A percentile compares a stretch with the other conserved stretches of the same genome.
Evolutionary conservation across 2,888 invertebrate species (phyloP).

Genomic region (Melieria picta): DNA sequence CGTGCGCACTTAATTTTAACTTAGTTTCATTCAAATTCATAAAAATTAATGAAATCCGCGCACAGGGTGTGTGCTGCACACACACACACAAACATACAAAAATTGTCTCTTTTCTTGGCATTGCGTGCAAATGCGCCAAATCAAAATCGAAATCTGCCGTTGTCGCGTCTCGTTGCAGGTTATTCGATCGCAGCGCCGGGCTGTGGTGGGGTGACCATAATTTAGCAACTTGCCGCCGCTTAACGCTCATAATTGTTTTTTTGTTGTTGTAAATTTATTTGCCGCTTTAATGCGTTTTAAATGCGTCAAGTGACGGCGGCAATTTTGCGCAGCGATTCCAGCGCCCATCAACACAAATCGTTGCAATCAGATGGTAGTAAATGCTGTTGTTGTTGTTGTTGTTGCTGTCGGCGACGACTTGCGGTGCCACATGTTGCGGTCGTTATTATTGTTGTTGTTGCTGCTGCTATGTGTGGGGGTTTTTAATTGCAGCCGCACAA

Average conservation of each 20-base stretch:
- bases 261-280: constrained; percentile 13
- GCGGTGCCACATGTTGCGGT: constrained; percentile 20
- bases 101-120: neutral
- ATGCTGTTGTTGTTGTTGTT: constrained; percentile 11
- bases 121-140: constrained; percentile 23
- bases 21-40: neutral
- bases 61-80: constrained; percentile 19
- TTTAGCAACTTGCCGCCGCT: too few relatives aligned
- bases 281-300: constrained; percentile 17
- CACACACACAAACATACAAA: neutral
- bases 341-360: neutral
- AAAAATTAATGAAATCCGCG: constrained; percentile 9
- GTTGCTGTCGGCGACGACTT: constrained; percentile 36
- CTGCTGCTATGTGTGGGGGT: constrained; percentile 31
- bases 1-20: neutral
- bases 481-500: constrained; percentile 54
- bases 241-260: constrained; percentile 3
- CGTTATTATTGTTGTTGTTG: neutral
- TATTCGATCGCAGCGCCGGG: too few relatives aligned
- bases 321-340: neutral
- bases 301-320: neutral
- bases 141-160: constrained; percentile 15
- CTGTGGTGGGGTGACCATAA: too few relatives aligned
- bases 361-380: neutral
- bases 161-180: neutral